phyloP scores from a whole-genome alignment of 2,888 invertebrate species.

The Lathronympha strigana region DNA sequence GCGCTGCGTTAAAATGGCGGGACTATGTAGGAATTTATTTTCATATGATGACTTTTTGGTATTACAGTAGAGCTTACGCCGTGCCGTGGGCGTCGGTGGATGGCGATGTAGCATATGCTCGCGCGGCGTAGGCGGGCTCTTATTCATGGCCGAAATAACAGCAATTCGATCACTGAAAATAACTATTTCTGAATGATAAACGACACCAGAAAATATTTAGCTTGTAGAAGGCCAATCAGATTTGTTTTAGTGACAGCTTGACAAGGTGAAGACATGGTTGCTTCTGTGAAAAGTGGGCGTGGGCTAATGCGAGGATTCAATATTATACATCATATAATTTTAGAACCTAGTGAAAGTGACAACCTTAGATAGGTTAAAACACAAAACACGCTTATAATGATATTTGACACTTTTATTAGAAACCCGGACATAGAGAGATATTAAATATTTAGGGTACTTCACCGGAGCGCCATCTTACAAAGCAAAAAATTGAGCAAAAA shows the following conservation, averaged over 20 bases:
- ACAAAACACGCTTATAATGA: too few relatives aligned
- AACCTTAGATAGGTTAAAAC: too few relatives aligned
- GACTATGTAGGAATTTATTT: background rate
- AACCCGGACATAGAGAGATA: too few relatives aligned
- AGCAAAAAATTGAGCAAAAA: too few relatives aligned
- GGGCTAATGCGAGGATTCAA: too few relatives aligned
- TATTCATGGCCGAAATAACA: conserved; percentile 13
- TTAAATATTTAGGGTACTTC: too few relatives aligned
- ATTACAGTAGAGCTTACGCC: background rate
- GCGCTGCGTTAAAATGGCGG: background rate
- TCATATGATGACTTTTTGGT: conserved; percentile 2
- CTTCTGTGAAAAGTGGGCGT: too few relatives aligned
- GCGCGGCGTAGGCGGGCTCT: conserved; percentile 9
- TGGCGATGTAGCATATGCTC: conserved; percentile 3
- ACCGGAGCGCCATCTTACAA: too few relatives aligned
- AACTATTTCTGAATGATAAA: conserved; percentile 8
- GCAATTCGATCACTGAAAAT: conserved; percentile 19
- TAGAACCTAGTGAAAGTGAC: too few relatives aligned
- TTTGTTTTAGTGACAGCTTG: background rate
- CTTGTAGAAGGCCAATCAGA: background rate
- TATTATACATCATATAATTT: too few relatives aligned
- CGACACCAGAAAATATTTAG: background rate
- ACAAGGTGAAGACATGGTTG: too few relatives aligned
- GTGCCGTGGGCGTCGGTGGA: background rate
- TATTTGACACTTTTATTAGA: too few relatives aligned